Evolutionary conservation across 2,888 invertebrate species (phyloP).

Genomic region (Ophion obscuratus): DNA sequence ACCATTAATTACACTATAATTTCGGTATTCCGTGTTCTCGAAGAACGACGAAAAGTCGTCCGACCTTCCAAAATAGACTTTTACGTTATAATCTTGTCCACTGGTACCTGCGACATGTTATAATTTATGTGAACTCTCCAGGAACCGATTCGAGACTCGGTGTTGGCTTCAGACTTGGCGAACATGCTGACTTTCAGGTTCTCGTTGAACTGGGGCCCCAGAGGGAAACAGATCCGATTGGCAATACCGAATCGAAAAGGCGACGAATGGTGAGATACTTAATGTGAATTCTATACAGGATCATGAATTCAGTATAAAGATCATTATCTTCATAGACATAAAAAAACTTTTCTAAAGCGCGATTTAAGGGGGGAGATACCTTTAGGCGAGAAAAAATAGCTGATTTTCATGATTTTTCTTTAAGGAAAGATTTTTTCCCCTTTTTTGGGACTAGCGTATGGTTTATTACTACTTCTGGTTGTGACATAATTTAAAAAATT

Average conservation of each 20-base stretch:
- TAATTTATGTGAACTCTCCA: slow-evolving; percentile 76
- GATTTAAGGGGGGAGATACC: too few relatives aligned
- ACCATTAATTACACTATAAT: slow-evolving; percentile 45
- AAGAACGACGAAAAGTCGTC: slow-evolving; percentile 20
- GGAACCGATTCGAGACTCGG: slow-evolving; percentile 93
- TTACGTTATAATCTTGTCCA: slow-evolving; percentile 38
- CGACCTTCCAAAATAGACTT: slow-evolving; percentile 39
- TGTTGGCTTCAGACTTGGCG: slow-evolving; percentile 92
- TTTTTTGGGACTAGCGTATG: too few relatives aligned
- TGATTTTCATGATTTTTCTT: too few relatives aligned
- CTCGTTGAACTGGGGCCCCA: slow-evolving; percentile 92
- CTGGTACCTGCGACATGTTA: slow-evolving; percentile 51
- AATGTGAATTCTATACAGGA: background rate
- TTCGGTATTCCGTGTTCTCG: slow-evolving; percentile 31
- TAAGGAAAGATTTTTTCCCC: too few relatives aligned
- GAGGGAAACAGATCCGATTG: slow-evolving; percentile 89
- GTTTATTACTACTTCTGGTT: too few relatives aligned
- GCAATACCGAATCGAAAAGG: slow-evolving; percentile 80
- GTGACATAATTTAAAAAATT: too few relatives aligned
- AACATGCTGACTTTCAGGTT: slow-evolving; percentile 93
- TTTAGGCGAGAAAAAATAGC: too few relatives aligned
- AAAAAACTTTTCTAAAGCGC: too few relatives aligned
- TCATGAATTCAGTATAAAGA: background rate
- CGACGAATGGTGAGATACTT: slow-evolving; percentile 72
- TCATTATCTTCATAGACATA: background rate